Evolutionary conservation across 2,113 vertebrate species (phyloP).

Genomic region (Carassius auratus): DNA sequence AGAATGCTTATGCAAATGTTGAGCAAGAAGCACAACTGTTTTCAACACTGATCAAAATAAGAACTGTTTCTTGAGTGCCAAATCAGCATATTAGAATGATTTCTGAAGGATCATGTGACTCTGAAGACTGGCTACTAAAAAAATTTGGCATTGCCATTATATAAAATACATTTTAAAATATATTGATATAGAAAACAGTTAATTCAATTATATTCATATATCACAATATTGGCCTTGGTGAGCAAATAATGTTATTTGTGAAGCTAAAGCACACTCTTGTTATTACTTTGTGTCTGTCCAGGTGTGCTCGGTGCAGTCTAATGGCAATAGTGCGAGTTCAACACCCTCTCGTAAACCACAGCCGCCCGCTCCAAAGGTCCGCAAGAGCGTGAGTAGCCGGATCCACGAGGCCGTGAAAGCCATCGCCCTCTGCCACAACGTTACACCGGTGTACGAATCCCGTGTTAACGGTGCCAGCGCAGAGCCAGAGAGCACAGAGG

Average conservation of each 20-base stretch:
- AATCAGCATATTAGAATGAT: neutral
- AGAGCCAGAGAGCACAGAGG: constrained; percentile 88
- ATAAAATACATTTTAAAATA: neutral
- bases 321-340: constrained; percentile 65
- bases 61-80: neutral
- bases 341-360: constrained; percentile 79
- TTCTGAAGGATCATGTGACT: neutral
- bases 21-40: neutral
- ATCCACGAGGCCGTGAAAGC: constrained; percentile 95
- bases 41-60: neutral
- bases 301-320: constrained; percentile 67
- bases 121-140: neutral
- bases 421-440: constrained; percentile 94
- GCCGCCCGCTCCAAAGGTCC: constrained; percentile 84
- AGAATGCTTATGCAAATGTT: neutral
- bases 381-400: constrained; percentile 90
- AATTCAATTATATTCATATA: neutral
- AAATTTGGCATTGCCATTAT: neutral
- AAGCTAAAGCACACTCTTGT: neutral
- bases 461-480: constrained; percentile 63
- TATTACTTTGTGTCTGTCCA: constrained; percentile 52
- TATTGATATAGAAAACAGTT: neutral
- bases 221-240: neutral
- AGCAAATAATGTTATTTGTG: neutral
- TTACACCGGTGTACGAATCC: constrained; percentile 92